Conservation (phyloP, 1,140 invertebrate genomes). For the Euwallacea fornicatus region DNA sequence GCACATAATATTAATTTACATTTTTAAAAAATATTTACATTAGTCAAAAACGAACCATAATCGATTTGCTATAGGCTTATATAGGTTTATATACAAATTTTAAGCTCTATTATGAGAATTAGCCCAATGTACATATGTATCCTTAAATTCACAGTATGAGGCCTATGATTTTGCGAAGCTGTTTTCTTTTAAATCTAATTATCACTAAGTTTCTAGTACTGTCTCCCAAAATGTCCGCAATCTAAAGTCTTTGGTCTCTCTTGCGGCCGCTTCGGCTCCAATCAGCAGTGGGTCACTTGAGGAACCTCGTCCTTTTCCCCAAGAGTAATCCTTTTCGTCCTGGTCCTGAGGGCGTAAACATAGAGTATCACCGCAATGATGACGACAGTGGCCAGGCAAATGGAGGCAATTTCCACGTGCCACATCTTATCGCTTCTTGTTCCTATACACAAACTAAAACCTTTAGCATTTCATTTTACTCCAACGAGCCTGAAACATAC, state of each 20-base stretch:
- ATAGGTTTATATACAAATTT: too few relatives aligned
- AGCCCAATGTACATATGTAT: too few relatives aligned
- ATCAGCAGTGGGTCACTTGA: slow-evolving; percentile 25
- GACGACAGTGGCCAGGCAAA: slow-evolving; percentile 24
- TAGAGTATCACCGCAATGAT: slow-evolving; percentile 17
- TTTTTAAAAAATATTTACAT: too few relatives aligned
- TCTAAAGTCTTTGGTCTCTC: slow-evolving; percentile 6
- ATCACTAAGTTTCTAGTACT: too few relatives aligned
- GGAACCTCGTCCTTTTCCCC: slow-evolving; percentile 28
- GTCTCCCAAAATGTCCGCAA: neutral
- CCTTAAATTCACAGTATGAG: too few relatives aligned
- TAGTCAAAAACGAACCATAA: too few relatives aligned
- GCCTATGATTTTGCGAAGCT: too few relatives aligned
- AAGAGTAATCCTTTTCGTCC: slow-evolving; percentile 5
- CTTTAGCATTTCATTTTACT: slow-evolving; percentile 15
- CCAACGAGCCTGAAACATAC: slow-evolving; percentile 4
- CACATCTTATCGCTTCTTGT: slow-evolving; percentile 3
- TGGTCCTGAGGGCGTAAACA: slow-evolving; percentile 20
- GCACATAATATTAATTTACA: too few relatives aligned
- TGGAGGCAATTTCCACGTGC: slow-evolving; percentile 31
- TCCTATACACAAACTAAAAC: neutral
- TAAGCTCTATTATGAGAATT: too few relatives aligned
- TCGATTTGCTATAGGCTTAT: too few relatives aligned
- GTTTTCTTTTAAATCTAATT: too few relatives aligned
- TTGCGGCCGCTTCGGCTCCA: neutral